These are phyloP conservation scores for Dromaius novaehollandiae DNA, from an alignment of 2,113 vertebrate genomes.

Conservation along the genomic window DNA sequence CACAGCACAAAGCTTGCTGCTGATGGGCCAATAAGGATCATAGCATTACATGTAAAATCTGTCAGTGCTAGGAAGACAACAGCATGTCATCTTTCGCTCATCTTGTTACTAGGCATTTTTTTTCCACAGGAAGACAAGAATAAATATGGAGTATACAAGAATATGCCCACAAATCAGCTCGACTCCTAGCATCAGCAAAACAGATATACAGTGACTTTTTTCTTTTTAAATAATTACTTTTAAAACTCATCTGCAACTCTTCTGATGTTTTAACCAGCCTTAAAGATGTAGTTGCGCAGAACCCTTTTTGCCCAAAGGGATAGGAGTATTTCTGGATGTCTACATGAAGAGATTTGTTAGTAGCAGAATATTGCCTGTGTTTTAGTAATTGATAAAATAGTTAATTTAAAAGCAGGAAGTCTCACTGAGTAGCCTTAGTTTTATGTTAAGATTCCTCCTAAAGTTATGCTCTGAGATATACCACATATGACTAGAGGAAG, in stretches of 20 bases:
- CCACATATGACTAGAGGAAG: background rate
- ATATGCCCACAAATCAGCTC: background rate
- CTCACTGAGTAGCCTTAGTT: background rate
- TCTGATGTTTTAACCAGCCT: background rate
- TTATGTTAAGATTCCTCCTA: background rate
- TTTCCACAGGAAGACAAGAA: background rate
- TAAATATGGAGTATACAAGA: background rate
- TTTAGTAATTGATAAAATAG: conserved; percentile 42
- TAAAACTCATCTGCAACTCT: background rate
- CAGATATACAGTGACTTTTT: background rate
- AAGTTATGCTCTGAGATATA: background rate
- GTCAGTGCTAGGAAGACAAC: background rate
- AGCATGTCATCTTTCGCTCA: background rate
- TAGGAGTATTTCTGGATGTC: background rate
- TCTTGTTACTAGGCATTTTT: background rate
- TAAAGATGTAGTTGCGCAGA: background rate
- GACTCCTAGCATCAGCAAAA: background rate
- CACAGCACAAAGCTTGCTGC: background rate
- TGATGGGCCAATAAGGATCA: background rate
- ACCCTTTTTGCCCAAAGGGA: background rate
- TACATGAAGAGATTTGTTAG: background rate
- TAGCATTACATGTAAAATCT: background rate
- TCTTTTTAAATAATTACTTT: background rate
- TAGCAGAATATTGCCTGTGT: background rate
- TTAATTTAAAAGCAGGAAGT: background rate